Evolutionary conservation across 2,113 vertebrate species (phyloP).

Genomic region (Pseudois nayaur): DNA sequence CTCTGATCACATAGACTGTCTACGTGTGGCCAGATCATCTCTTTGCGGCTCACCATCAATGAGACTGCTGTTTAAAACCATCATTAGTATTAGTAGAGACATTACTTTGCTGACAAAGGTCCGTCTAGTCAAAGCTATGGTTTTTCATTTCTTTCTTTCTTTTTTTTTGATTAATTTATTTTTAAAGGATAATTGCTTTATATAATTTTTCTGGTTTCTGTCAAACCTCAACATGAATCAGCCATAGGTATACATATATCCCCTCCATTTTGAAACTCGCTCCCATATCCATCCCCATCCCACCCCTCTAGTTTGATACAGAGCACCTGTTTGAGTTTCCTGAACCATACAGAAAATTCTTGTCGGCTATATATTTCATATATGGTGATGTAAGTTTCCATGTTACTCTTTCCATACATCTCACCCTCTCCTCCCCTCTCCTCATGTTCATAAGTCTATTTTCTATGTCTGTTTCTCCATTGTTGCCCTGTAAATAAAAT

Average conservation of each 20-base stretch:
- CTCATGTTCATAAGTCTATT: not conserved
- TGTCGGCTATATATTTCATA: not conserved
- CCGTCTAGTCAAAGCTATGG: not conserved
- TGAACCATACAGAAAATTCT: not conserved
- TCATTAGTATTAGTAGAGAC: not conserved
- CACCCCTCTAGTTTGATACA: not conserved
- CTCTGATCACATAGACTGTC: not conserved
- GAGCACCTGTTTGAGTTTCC: not conserved
- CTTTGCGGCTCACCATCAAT: not conserved
- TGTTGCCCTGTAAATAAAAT: not conserved
- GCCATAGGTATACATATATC: not conserved
- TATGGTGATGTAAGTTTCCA: not conserved
- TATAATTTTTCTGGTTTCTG: not conserved
- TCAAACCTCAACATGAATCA: not conserved
- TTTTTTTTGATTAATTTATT: not conserved
- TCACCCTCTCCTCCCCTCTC: not conserved
- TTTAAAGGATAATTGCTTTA: not conserved
- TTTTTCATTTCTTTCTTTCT: not conserved
- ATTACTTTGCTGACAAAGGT: not conserved
- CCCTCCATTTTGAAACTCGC: not conserved
- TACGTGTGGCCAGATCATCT: not conserved
- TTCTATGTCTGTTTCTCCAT: not conserved
- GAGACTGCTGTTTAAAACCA: slow-evolving; percentile 13
- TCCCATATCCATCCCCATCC: not conserved
- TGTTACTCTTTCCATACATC: not conserved